A percentile compares a stretch with the other conserved stretches of the same genome.
Conservation (phyloP, 2,888 invertebrate species). For the Cordylochernes scorpioides region DNA sequence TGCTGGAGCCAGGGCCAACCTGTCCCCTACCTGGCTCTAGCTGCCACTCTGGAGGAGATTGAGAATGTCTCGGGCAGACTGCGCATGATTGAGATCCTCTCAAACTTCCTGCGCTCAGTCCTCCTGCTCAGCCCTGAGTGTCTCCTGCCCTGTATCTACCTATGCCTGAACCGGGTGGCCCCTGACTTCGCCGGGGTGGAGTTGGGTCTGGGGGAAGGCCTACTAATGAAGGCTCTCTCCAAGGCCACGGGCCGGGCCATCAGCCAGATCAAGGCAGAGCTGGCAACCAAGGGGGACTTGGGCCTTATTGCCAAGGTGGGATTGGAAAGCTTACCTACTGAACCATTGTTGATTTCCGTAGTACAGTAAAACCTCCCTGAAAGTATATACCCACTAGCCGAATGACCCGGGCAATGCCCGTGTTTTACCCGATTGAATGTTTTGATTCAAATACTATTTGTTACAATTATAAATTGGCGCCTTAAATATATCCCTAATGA, state of each 20-base stretch:
- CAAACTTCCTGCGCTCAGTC: conserved; percentile 75
- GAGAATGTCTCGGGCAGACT: conserved; percentile 46
- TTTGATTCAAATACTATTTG: too few relatives aligned
- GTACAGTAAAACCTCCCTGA: too few relatives aligned
- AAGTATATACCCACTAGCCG: too few relatives aligned
- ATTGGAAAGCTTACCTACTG: too few relatives aligned
- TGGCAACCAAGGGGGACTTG: conserved; percentile 50
- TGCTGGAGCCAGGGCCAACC: conserved; percentile 45
- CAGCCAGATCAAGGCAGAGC: conserved; percentile 49
- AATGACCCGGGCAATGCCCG: too few relatives aligned
- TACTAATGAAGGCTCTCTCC: conserved; percentile 76
- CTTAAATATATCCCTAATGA: too few relatives aligned
- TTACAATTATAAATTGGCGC: too few relatives aligned
- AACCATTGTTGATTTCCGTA: too few relatives aligned
- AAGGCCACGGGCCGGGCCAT: conserved; percentile 59
- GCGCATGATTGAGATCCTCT: conserved; percentile 65
- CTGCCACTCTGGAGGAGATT: conserved; percentile 64
- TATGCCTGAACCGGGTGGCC: conserved; percentile 81
- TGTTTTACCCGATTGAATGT: too few relatives aligned
- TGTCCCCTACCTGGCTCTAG: conserved; percentile 73
- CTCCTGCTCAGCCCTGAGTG: conserved; percentile 66
- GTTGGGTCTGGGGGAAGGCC: conserved; percentile 77
- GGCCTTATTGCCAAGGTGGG: conserved; percentile 69
- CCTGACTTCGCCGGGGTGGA: conserved; percentile 85
- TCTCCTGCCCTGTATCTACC: conserved; percentile 59